Base-by-base conservation (phyloP, 2,888 invertebrate genomes). In the Pammene aurita region DNA sequence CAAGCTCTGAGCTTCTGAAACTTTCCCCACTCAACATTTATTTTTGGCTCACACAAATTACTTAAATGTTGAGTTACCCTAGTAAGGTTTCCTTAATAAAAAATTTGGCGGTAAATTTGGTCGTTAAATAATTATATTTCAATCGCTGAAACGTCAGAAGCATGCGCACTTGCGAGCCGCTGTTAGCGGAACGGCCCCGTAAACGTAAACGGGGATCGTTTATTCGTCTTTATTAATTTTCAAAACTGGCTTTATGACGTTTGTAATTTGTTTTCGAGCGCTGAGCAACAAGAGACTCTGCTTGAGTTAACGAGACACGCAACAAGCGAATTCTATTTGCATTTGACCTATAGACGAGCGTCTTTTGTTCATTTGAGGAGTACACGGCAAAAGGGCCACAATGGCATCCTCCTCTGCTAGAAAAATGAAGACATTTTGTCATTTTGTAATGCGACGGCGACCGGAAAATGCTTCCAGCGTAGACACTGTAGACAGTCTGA, bases 281-380 rank as follows among this genome's bases (percentile, higher is more conserved):
- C 78, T 76, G 79, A 78, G 81, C 81, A 81, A 82, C 85, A 80
- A 85, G 86, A 84, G 81, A 74, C 78, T 75, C 74, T 75, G 80
- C 78, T 82, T 80, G 79, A 84, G 83, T 79, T 69, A 82, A 80
- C 78, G 78, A 80, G 82, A 81, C 88, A 89, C 87, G 87, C 89
- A 85, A 88, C 87, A 83, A 84, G 84, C 85, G 82, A 85, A 84
- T 84, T 84, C 80, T 86, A 90, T 89, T 90, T 89, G 84, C 88
- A 90, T 89, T 86, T 89, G 88, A 89, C 89, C 89, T 84, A 84
- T 83, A 86, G 88, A 82, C 82, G 78, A 73, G 77, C 81, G 75
- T 76, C 83, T 84, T 83, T 84, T 84, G 83, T 84, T 81, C 74
- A 71, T 44, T 74, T 71, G 70, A 71, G 66, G 62, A 50, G 58